Percentiles rank a stretch among this genome's conserved stretches.
These are phyloP conservation scores for Halocaridina rubra DNA, from an alignment of 2,888 invertebrate species.

Conservation along the genomic window DNA sequence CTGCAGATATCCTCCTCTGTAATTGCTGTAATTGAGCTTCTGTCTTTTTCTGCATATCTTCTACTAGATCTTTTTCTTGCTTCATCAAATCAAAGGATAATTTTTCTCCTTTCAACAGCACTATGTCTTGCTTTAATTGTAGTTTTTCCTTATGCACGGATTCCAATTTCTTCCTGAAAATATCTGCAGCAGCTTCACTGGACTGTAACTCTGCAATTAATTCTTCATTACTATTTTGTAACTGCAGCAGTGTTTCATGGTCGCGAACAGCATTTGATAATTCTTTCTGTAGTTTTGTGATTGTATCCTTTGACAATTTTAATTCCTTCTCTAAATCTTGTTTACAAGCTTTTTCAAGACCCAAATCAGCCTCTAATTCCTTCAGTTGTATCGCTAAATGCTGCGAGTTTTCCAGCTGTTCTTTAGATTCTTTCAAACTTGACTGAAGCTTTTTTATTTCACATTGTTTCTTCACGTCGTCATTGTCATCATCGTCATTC, in stretches of 20 bases:
- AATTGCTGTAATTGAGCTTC: slow-evolving; percentile 33
- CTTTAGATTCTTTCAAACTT: background rate
- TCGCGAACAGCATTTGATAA: slow-evolving; percentile 1
- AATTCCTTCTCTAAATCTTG: slow-evolving; percentile 30
- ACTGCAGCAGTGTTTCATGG: background rate
- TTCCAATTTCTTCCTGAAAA: slow-evolving; percentile 31
- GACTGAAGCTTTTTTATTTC: slow-evolving; percentile 32
- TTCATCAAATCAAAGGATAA: slow-evolving; percentile 32
- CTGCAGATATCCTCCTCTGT: slow-evolving; percentile 9
- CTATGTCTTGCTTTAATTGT: slow-evolving; percentile 23
- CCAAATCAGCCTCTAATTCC: slow-evolving; percentile 18
- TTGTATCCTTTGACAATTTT: background rate
- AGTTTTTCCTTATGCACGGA: slow-evolving; percentile 37
- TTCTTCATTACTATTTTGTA: slow-evolving; percentile 21
- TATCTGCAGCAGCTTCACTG: slow-evolving; percentile 10
- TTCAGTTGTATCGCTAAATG: slow-evolving; percentile 17
- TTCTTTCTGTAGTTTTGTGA: background rate
- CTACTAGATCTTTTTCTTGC: slow-evolving; percentile 29
- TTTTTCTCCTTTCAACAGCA: slow-evolving; percentile 35
- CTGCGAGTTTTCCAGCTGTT: background rate
- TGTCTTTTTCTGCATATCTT: slow-evolving; percentile 43
- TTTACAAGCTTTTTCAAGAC: slow-evolving; percentile 14
- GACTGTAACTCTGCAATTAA: slow-evolving; percentile 13
- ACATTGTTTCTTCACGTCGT: background rate
- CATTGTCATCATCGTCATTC: slow-evolving; percentile 28